Evolutionary conservation across 2,888 invertebrate species (phyloP), one percentile per base, ranked within the genome.

Genomic region (Tuberolachnus salignus): DNA sequence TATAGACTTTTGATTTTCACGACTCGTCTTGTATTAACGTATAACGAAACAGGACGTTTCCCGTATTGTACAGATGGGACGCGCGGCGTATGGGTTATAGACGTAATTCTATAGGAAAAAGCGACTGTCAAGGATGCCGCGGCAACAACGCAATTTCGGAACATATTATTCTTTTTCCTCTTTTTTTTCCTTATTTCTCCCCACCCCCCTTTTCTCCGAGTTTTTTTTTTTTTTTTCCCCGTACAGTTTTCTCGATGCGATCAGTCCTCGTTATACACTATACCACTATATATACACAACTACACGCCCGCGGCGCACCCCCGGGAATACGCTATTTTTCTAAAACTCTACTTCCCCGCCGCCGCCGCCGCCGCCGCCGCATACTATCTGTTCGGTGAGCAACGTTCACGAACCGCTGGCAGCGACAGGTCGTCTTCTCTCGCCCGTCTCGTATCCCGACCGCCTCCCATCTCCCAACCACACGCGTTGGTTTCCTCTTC

Each of bases 361-460:
- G 34, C 21, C 11, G 44, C 34, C 34, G 34, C 3, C 34, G 34
- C 3, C 34, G 34, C 3, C 26, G 13, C 16, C n/a, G 10, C 10
- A 2, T 19, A 66, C 11, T 64, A 75, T 66, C 67, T 57, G 34
- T 57, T 6, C 34, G 78, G 34, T 59, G 51, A 78, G 51, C 67
- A 69, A 78, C 67, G 78, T 78, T 78, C 67, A 46, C 59, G 34
- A 67, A 59, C 78, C 78, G 59, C 78, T 78, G 78, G 57, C 67
- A 78, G 69, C 78, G 78, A 78, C 67, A 78, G 67, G 67, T 78
- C 75, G 64, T 55, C 42, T 64, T 63, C 21, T 61, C 63, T 42
- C 19, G 44, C 49, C 66, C 57, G 13, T 49, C 49, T 49, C 23
- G 34, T 61, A 61, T 61, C 8, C 46, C 55, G 42, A 19, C 23